Percentiles rank a stretch among this genome's conserved stretches.
Evolutionary conservation across 2,797 vertebrate species (phyloP).

Genomic region (Rachycentron canadum): DNA sequence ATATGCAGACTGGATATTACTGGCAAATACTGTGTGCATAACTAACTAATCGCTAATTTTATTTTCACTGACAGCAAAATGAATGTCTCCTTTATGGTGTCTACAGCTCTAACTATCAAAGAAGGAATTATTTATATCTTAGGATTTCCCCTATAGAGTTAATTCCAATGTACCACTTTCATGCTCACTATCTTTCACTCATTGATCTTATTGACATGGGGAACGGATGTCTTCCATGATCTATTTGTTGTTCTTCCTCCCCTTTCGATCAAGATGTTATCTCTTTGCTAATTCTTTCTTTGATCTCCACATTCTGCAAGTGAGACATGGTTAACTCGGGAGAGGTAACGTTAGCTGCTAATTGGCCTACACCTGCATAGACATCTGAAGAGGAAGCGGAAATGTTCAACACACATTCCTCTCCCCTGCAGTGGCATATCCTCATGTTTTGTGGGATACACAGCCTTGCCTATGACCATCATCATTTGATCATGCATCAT

Average conservation of each 20-base stretch:
- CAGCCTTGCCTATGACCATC: constrained; percentile 27
- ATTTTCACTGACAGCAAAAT: constrained; percentile 33
- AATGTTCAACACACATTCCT: background rate
- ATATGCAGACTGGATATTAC: constrained; percentile 14
- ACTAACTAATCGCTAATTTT: constrained; percentile 1
- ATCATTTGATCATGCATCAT: constrained; percentile 54
- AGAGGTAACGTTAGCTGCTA: constrained; percentile 47
- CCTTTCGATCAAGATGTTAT: constrained; percentile 68
- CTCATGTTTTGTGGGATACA: constrained; percentile 11
- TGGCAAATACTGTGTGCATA: background rate
- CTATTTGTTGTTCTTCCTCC: constrained; percentile 65
- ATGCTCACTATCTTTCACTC: constrained; percentile 61
- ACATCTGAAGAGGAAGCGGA: constrained; percentile 8
- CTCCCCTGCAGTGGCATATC: constrained; percentile 3
- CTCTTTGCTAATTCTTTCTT: constrained; percentile 66
- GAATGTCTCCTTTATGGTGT: constrained; percentile 33
- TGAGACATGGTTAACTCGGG: constrained; percentile 36
- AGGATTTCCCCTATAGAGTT: constrained; percentile 38
- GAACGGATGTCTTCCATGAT: constrained; percentile 69
- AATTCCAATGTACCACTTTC: constrained; percentile 58
- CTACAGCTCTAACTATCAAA: constrained; percentile 54
- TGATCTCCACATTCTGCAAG: constrained; percentile 61
- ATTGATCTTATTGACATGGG: constrained; percentile 73
- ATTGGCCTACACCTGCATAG: constrained; percentile 48
- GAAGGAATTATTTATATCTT: constrained; percentile 33